Conservation (phyloP, 1,140 invertebrate genomes). For the Ostrea denselamellosa region DNA sequence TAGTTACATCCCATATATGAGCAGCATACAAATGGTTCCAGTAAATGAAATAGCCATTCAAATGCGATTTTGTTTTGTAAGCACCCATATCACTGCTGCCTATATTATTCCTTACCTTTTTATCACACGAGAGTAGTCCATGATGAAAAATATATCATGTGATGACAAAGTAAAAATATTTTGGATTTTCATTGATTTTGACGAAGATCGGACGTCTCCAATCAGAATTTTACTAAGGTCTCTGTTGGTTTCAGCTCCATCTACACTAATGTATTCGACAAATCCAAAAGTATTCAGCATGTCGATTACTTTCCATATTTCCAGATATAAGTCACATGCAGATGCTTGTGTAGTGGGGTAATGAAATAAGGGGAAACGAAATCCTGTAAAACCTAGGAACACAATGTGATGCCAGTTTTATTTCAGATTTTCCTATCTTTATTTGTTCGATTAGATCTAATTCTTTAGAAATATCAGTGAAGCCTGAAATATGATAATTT, state of each 20-base stretch:
- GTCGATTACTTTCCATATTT: conserved; percentile 53
- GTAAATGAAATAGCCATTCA: conserved; percentile 33
- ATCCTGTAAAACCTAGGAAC: conserved; percentile 52
- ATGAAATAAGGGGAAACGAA: conserved; percentile 56
- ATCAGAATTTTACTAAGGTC: conserved; percentile 45
- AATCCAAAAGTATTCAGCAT: conserved; percentile 45
- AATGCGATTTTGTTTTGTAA: conserved; percentile 40
- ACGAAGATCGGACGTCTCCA: conserved; percentile 24
- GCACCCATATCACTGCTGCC: conserved; percentile 32
- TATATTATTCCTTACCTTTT: conserved; percentile 56
- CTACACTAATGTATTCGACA: conserved; percentile 37
- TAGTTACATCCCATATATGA: conserved; percentile 50
- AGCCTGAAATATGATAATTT: not conserved
- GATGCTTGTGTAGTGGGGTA: conserved; percentile 45
- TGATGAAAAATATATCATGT: conserved; percentile 43
- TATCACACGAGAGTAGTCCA: conserved; percentile 52
- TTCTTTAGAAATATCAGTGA: not conserved
- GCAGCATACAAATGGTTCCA: conserved; percentile 52
- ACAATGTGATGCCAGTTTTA: conserved; percentile 36
- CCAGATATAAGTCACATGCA: conserved; percentile 47
- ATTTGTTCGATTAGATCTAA: not conserved
- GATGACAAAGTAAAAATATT: conserved; percentile 41
- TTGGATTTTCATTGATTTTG: conserved; percentile 30
- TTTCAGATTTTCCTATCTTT: not conserved
- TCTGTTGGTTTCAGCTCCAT: conserved; percentile 54